Evolutionary conservation across 2,113 vertebrate species (phyloP).

Genomic region (Motacilla tschutschensis): DNA sequence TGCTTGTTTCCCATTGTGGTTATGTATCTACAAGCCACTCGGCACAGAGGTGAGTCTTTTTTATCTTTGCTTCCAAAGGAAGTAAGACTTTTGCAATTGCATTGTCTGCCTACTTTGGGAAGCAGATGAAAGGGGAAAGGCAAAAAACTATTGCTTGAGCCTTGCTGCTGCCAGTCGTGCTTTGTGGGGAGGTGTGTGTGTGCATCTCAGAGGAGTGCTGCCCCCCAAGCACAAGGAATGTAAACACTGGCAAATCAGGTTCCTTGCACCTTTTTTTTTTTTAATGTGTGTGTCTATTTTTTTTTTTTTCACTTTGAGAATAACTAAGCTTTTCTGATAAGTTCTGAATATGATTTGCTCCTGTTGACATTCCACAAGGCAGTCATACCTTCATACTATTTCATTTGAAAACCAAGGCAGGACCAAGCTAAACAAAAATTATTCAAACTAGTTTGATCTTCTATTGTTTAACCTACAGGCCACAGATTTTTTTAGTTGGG

Average conservation of each 20-base stretch:
- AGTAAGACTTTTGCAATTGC: background rate
- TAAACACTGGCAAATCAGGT: background rate
- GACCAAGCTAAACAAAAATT: background rate
- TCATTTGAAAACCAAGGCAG: background rate
- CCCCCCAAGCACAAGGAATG: fast-evolving
- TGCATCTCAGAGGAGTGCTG: background rate
- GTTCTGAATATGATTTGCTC: background rate
- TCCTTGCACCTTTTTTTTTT: background rate
- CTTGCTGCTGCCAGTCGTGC: background rate
- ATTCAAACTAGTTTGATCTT: background rate
- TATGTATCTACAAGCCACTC: background rate
- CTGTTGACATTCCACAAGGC: background rate
- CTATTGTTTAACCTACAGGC: background rate
- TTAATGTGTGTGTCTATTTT: background rate
- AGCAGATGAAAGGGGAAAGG: background rate
- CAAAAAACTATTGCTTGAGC: background rate
- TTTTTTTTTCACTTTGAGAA: no score
- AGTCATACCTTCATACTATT: background rate
- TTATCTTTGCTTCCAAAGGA: background rate
- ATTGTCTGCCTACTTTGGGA: background rate
- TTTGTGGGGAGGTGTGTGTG: background rate
- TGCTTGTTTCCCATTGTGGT: background rate
- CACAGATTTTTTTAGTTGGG: background rate
- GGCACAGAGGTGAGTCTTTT: background rate
- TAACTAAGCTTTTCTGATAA: background rate